Percentiles rank a stretch among this genome's conserved stretches.
Conservation (phyloP, 2,113 vertebrate genomes). For the Drymodes brunneopygia region DNA sequence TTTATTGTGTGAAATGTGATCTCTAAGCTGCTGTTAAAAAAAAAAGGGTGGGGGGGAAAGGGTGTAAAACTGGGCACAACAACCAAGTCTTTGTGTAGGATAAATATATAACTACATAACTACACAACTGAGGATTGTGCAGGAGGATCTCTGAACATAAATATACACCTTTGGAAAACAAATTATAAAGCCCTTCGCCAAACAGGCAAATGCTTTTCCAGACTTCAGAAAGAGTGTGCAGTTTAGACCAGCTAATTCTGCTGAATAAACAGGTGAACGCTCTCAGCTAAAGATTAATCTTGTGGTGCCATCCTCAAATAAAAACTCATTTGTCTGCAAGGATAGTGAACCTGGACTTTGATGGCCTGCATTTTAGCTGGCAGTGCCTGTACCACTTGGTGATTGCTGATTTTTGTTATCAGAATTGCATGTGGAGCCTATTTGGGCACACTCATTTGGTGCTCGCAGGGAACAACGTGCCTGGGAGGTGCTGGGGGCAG, state of each 20-base stretch:
- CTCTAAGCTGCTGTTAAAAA: background rate
- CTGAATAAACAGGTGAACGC: constrained; percentile 28
- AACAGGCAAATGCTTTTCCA: background rate
- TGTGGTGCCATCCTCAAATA: constrained; percentile 30
- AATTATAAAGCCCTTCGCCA: background rate
- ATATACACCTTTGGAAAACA: constrained; percentile 52
- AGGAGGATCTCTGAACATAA: constrained; percentile 53
- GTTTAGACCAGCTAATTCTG: constrained; percentile 63
- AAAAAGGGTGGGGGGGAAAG: background rate
- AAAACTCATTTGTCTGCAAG: constrained; percentile 26
- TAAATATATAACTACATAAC: constrained; percentile 57
- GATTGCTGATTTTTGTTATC: background rate
- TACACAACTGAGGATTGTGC: constrained; percentile 2
- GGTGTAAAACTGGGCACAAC: background rate
- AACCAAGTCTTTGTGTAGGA: constrained; percentile 7
- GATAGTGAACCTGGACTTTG: background rate
- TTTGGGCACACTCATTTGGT: background rate
- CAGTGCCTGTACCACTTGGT: background rate
- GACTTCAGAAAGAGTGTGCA: background rate
- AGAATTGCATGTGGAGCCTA: background rate
- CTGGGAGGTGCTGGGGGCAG: background rate
- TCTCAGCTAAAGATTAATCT: constrained; percentile 65
- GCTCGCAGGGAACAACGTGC: accelerated
- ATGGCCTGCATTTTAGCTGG: background rate
- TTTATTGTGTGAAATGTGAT: background rate